Conservation (phyloP, 2,888 invertebrate genomes). For the Cheilosia scutellata region DNA sequence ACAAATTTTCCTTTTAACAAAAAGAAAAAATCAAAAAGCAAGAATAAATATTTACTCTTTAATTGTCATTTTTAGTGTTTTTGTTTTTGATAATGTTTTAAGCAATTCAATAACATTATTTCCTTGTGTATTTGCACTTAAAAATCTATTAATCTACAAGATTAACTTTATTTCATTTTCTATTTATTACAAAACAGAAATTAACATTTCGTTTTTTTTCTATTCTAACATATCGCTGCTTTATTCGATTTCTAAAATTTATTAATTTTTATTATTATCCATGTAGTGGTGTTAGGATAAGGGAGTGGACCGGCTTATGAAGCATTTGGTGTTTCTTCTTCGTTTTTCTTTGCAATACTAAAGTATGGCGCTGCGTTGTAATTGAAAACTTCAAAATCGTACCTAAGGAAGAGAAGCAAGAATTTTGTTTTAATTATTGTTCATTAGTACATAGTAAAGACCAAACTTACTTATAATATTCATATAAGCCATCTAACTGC, state of each 20-base stretch:
- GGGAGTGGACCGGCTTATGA: constrained; percentile 42
- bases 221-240: constrained; percentile 57
- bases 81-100: not conserved
- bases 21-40: constrained; percentile 46
- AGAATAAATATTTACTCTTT: constrained; percentile 43
- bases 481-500: constrained; percentile 91
- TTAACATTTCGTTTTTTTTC: constrained; percentile 39
- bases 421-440: not conserved
- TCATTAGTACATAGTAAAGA: not conserved
- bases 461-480: constrained; percentile 89
- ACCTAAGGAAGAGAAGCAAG: constrained; percentile 85
- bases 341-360: constrained; percentile 77
- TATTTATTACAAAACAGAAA: constrained; percentile 66
- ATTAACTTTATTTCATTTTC: constrained; percentile 71
- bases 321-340: constrained; percentile 55
- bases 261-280: constrained; percentile 34
- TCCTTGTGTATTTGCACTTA: constrained; percentile 61
- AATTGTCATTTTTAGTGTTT: constrained; percentile 11
- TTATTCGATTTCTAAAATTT: constrained; percentile 50
- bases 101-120: constrained; percentile 58
- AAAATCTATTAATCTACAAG: constrained; percentile 73
- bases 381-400: constrained; percentile 94
- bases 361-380: constrained; percentile 87
- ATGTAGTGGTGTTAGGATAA: not conserved
- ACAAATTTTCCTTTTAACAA: constrained; percentile 60